Conservation (phyloP, 2,113 vertebrate species). For the Orientallactaga bullata region DNA sequence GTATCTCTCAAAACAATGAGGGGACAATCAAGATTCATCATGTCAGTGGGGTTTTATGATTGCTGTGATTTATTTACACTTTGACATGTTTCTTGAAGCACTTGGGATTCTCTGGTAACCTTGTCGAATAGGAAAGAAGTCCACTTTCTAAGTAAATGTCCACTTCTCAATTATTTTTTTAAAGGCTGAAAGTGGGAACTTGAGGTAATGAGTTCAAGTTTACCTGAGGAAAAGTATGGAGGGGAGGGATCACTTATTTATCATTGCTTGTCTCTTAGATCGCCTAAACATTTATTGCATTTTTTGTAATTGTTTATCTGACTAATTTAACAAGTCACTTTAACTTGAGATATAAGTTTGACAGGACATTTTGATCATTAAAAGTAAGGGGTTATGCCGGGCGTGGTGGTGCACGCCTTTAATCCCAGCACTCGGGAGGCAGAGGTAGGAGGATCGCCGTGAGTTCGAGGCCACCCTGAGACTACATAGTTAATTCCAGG, state of each 20-base stretch:
- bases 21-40: not conserved
- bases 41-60: not conserved
- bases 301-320: not conserved
- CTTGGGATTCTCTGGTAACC: not conserved
- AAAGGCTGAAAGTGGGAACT: not conserved
- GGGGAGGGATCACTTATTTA: fast-evolving
- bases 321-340: not conserved
- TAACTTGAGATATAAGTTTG: not conserved
- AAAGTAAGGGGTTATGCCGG: not conserved
- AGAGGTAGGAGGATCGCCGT: no score
- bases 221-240: no score
- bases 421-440: no score
- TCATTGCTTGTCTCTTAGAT: not conserved
- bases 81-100: not conserved
- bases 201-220: not conserved
- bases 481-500: no score
- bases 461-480: no score
- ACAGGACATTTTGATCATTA: not conserved
- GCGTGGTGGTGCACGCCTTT: no score
- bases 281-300: not conserved
- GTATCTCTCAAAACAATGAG: not conserved
- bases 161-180: not conserved
- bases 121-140: not conserved
- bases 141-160: not conserved
- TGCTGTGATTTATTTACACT: not conserved